A percentile compares a stretch with the other conserved stretches of the same genome.
Conservation (phyloP, 2,113 vertebrate species). For the Poeciliopsis prolifica region DNA sequence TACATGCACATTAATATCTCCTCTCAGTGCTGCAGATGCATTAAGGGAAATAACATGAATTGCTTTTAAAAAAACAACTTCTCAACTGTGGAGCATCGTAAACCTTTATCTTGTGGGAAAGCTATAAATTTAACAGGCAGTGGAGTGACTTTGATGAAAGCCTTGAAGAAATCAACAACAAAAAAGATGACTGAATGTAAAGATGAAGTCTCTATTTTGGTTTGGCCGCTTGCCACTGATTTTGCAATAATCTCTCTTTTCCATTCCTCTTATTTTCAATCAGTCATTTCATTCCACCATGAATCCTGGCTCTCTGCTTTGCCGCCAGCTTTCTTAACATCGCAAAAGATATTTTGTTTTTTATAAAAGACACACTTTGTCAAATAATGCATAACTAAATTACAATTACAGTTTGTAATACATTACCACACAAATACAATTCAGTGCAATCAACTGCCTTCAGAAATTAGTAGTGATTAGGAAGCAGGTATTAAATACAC, state of each 20-base stretch:
- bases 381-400: too few species aligned
- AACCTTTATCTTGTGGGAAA: background rate
- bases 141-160: background rate
- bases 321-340: background rate
- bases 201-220: background rate
- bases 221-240: background rate
- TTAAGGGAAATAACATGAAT: slow-evolving; percentile 18
- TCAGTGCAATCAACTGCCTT: too few species aligned
- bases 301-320: background rate
- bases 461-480: too few species aligned
- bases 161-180: background rate
- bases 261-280: background rate
- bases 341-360: background rate
- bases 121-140: background rate
- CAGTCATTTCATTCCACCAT: background rate
- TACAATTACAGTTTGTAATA: too few species aligned
- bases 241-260: background rate
- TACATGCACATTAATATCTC: slow-evolving; percentile 41
- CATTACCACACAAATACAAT: too few species aligned
- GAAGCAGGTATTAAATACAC: too few species aligned
- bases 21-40: slow-evolving; percentile 16
- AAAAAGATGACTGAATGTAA: background rate
- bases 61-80: background rate
- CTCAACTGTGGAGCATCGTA: background rate
- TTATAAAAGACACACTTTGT: background rate